Evolutionary conservation across 2,113 vertebrate species (phyloP).

Genomic region (Origma solitaria): DNA sequence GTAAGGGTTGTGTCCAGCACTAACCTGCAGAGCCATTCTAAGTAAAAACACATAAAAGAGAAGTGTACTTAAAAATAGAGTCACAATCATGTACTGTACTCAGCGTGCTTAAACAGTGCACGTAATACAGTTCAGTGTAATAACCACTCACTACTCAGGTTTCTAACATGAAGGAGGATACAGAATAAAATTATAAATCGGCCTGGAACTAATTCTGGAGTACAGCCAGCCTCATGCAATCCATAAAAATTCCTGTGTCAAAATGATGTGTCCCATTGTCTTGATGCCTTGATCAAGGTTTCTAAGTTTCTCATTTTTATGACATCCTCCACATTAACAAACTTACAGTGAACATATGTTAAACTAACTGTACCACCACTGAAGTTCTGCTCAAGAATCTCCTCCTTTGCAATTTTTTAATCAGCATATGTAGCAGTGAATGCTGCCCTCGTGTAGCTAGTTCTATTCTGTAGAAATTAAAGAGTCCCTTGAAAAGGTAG

Average conservation of each 20-base stretch:
- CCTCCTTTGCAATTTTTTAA: not conserved
- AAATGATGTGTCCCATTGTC: constrained; percentile 27
- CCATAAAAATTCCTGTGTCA: constrained; percentile 57
- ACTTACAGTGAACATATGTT: not conserved
- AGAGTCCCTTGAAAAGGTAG: not conserved
- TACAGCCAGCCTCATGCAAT: constrained; percentile 20
- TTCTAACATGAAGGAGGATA: constrained; percentile 38
- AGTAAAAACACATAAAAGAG: constrained; percentile 33
- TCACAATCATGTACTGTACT: constrained; percentile 15
- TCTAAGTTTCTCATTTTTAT: not conserved
- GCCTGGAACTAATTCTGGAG: constrained; percentile 45
- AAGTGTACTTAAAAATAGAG: constrained; percentile 25
- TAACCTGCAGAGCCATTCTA: constrained; percentile 17
- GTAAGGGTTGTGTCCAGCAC: not conserved
- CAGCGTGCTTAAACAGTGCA: not conserved
- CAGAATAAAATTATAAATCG: not conserved
- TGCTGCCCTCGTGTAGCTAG: not conserved
- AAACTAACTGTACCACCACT: not conserved
- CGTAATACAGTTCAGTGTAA: constrained; percentile 5
- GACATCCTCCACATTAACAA: not conserved
- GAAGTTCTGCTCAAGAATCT: not conserved
- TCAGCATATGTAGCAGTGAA: not conserved
- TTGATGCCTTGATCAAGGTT: constrained; percentile 41
- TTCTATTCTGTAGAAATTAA: not conserved
- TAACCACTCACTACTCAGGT: constrained; percentile 17